Conservation (phyloP, 1,140 invertebrate species). For the Achatina immaculata region DNA sequence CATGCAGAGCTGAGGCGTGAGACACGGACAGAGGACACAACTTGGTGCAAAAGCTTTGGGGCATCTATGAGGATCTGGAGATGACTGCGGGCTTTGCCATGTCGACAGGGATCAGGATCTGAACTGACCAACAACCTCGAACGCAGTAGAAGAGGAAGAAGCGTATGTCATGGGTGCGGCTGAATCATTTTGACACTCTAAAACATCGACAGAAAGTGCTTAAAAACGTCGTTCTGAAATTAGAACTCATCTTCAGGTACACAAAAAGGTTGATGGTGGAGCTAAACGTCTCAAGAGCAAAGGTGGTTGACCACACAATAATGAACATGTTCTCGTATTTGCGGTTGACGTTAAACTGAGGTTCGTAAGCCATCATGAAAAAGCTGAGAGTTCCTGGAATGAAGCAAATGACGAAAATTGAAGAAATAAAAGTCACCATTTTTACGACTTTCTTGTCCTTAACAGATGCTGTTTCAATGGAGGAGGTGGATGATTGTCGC, state of each 20-base stretch:
- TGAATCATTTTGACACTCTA: too few relatives aligned
- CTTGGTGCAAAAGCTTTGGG: too few relatives aligned
- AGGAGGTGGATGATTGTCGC: background rate
- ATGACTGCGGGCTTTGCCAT: too few relatives aligned
- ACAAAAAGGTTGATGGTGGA: constrained; percentile 6
- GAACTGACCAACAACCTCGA: too few relatives aligned
- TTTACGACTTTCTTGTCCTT: background rate
- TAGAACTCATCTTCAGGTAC: constrained; percentile 1
- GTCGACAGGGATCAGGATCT: too few relatives aligned
- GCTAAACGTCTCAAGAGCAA: background rate
- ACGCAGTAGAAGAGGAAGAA: too few relatives aligned
- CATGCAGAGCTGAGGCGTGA: too few relatives aligned
- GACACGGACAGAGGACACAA: too few relatives aligned
- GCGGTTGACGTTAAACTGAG: background rate
- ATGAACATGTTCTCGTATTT: background rate
- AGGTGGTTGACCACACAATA: background rate
- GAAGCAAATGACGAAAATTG: constrained; percentile 4
- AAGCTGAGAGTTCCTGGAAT: background rate
- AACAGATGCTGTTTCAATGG: background rate
- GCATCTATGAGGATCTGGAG: too few relatives aligned
- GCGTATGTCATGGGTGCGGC: too few relatives aligned
- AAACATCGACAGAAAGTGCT: background rate
- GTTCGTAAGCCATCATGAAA: background rate
- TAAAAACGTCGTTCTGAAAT: background rate
- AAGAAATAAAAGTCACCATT: constrained; percentile 7